phyloP scores from a whole-genome alignment of 1,140 invertebrate species.

The Brachystomella parvula region DNA sequence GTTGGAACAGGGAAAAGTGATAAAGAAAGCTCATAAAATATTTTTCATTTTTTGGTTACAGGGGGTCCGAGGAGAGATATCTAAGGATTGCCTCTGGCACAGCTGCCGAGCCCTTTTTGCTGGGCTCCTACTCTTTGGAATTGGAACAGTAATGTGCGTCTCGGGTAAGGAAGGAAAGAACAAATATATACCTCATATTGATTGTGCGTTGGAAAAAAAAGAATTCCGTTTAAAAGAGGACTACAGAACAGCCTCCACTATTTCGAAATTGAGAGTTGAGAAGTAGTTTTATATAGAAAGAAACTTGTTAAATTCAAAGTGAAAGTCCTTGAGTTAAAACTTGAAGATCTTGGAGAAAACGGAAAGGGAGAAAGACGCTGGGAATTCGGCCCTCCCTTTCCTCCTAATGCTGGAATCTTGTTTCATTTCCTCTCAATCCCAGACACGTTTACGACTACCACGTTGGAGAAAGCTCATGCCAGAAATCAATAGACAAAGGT shows the following conservation, averaged over 20 bases:
- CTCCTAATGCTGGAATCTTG: not conserved
- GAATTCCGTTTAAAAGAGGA: not conserved
- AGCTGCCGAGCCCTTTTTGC: conserved; percentile 77
- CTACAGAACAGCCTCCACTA: not conserved
- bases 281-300: not conserved
- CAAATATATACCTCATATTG: not conserved
- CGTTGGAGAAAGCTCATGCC: not conserved
- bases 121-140: conserved; percentile 70
- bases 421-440: not conserved
- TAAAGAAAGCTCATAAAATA: not conserved
- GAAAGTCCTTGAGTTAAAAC: conserved; percentile 8
- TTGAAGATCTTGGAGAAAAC: not conserved
- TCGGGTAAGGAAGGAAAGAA: conserved; percentile 55
- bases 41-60: conserved; percentile 39
- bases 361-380: no score
- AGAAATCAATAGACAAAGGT: conserved; percentile 3
- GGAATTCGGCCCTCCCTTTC: not conserved
- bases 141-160: conserved; percentile 82
- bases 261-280: not conserved
- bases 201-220: not conserved
- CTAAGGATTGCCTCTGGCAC: conserved; percentile 77
- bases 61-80: conserved; percentile 72
- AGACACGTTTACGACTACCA: not conserved
- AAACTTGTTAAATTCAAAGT: conserved; percentile 6
- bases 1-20: not conserved